phyloP scores from a whole-genome alignment of 1,140 invertebrate genomes.

The Theocolax elegans region DNA sequence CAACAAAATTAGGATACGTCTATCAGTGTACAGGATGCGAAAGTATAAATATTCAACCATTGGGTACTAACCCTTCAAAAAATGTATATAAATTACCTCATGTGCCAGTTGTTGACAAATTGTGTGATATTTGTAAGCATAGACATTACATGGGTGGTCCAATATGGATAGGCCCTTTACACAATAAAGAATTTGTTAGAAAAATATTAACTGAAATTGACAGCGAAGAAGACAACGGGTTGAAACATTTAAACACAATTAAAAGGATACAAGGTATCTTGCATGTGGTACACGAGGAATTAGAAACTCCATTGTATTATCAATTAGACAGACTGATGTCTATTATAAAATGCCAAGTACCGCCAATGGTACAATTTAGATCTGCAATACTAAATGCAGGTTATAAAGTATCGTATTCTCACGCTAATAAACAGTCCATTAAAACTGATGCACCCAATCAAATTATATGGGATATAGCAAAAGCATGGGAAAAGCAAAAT shows the following conservation, averaged over 20 bases:
- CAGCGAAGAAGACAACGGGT: constrained; percentile 39
- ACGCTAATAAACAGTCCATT: constrained; percentile 86
- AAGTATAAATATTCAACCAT: constrained; percentile 78
- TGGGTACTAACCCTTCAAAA: constrained; percentile 75
- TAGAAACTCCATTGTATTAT: constrained; percentile 92
- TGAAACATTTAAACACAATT: constrained; percentile 71
- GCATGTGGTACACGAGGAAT: constrained; percentile 80
- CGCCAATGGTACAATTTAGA: constrained; percentile 70
- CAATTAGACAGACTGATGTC: constrained; percentile 72
- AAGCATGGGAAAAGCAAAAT: constrained; percentile 78
- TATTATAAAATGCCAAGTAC: constrained; percentile 55
- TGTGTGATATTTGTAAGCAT: constrained; percentile 83
- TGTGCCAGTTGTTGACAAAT: constrained; percentile 73
- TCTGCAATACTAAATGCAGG: constrained; percentile 95
- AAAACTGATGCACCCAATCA: constrained; percentile 92
- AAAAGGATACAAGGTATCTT: constrained; percentile 82
- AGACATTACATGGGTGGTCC: constrained; percentile 89
- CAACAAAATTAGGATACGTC: constrained; percentile 85
- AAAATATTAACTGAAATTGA: constrained; percentile 61
- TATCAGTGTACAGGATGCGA: constrained; percentile 93
- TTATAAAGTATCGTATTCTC: constrained; percentile 92
- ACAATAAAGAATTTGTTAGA: constrained; percentile 83
- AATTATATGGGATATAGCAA: constrained; percentile 94
- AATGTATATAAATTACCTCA: constrained; percentile 72
- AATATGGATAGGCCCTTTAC: constrained; percentile 90